Base-by-base conservation (phyloP, 1,140 invertebrate species). In the Polyergus mexicanus region DNA sequence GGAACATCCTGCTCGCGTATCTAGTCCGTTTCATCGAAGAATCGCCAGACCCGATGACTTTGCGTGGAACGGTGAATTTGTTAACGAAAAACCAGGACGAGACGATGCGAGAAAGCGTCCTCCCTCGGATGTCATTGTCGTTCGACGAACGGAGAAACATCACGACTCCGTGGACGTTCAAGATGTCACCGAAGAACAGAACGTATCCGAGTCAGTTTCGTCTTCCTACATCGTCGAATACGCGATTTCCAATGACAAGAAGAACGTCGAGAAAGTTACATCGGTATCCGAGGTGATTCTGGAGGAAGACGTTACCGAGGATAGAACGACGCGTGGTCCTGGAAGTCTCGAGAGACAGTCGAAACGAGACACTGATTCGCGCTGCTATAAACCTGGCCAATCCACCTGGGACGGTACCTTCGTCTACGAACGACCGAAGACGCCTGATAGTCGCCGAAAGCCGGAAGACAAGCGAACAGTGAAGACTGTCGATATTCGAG, bases 351-450 rank as follows among this genome's bases (percentile, higher is more conserved):
- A 83, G 7, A 86, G 60, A 28, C 28, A 51, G 0, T 0, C 44
- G 7, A 35, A 56, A 25, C 54, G 25, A 0, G 86, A 89, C 3
- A 68, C 47, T 5, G 41, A 68, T 0, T 7, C 22, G n/a, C 75
- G 91, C 51, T 90, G 91, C 8, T 76, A 80, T 0, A 91, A 80
- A 72, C 92, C 89, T 0, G 93, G 92, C 0, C 91, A 92, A 11
- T 93, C 93, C 0, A 75, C 89, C 2, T 94, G 93, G 93, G 92
- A 94, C 47, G 92, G 93, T 2, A 92, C 88, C 8, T 93, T 93
- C n/a, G 66, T 85, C 28, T 69, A 85, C 38, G 89, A 90, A 7
- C 88, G 63, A 41, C 88, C 86, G 3, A 65, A 47, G 25, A 22
- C 54, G 0, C n/a, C 66, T 3, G 74, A 89, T 2, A 51, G 44